A percentile compares a stretch with the other conserved stretches of the same genome.
phyloP scores from a whole-genome alignment of 2,113 vertebrate species.

The Pachypanchax playfairii region DNA sequence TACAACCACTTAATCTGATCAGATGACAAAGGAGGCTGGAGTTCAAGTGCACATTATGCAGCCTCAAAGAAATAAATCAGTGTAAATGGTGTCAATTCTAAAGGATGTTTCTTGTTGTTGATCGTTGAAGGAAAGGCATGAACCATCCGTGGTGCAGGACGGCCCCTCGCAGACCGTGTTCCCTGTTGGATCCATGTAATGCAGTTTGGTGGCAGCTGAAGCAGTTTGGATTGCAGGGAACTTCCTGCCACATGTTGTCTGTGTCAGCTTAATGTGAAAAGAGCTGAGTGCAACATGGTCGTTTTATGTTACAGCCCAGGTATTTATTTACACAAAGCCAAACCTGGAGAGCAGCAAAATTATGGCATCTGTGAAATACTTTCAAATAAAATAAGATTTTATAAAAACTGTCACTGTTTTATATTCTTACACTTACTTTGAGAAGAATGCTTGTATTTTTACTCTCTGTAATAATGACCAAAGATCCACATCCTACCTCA shows the following conservation, averaged over 20 bases:
- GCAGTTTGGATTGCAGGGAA: constrained; percentile 7
- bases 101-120: neutral
- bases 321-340: neutral
- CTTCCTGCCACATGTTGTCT: constrained; percentile 3
- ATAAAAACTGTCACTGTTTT: no score
- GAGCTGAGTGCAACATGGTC: constrained; percentile 26
- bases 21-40: constrained; percentile 1
- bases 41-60: no score
- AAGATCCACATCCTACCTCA: no score
- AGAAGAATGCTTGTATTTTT: no score
- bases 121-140: constrained; percentile 16
- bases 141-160: constrained; percentile 4
- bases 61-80: neutral
- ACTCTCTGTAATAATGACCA: no score
- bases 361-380: neutral
- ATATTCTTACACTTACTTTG: no score
- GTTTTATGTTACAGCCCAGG: constrained; percentile 11
- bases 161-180: constrained; percentile 7
- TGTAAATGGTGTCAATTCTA: no score
- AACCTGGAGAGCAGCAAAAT: neutral
- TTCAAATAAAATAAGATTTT: no score
- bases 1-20: constrained; percentile 25
- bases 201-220: constrained; percentile 14
- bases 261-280: constrained; percentile 7
- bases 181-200: constrained; percentile 33